phyloP scores from a whole-genome alignment of 1,140 invertebrate species.

The Ooceraea biroi region DNA sequence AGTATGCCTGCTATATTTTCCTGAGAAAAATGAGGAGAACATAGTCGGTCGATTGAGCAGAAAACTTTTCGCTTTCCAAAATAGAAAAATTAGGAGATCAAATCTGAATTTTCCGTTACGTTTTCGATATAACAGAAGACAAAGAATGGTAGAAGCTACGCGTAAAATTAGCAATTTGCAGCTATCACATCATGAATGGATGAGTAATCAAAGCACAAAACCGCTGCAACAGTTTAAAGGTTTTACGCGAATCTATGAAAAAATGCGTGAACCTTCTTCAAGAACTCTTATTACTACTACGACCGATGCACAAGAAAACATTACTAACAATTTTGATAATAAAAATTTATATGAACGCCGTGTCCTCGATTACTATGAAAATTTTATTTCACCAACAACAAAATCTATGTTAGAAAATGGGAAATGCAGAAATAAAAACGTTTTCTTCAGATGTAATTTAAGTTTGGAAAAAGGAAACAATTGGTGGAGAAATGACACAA shows the following conservation, averaged over 20 bases:
- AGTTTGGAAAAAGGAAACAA: neutral
- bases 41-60: conserved; percentile 15
- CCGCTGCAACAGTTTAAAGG: conserved; percentile 27
- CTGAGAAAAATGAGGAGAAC: neutral
- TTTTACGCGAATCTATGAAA: conserved; percentile 23
- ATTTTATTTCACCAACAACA: neutral
- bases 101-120: neutral
- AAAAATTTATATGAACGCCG: neutral
- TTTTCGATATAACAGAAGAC: neutral
- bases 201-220: conserved; percentile 25
- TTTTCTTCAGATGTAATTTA: neutral
- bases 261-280: neutral
- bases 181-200: conserved; percentile 17
- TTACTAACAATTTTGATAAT: neutral
- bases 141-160: neutral
- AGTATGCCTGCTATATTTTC: conserved; percentile 25
- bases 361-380: neutral
- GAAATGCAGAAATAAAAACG: neutral
- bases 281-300: neutral
- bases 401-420: neutral
- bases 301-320: neutral
- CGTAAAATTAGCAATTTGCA: conserved; percentile 37
- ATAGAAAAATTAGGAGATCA: neutral
- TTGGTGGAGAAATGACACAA: neutral
- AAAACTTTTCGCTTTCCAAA: conserved; percentile 17